Evolutionary conservation across 2,113 vertebrate genomes (phyloP).

Genomic region (Platysternon megacephalum): DNA sequence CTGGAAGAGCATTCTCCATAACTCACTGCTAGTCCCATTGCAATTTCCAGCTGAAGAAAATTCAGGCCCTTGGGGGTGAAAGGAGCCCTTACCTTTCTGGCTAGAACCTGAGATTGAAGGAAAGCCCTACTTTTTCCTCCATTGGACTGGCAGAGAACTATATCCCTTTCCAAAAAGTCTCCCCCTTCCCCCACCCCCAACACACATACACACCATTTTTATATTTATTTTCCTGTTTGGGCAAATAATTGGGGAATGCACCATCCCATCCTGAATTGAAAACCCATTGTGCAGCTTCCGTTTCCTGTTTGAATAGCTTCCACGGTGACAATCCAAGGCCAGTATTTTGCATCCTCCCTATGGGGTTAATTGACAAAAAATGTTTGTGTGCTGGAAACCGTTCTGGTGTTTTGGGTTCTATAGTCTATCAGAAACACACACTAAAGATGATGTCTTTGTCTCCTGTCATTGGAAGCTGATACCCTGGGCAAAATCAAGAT

Average conservation of each 20-base stretch:
- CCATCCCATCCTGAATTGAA: constrained; percentile 42
- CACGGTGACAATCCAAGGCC: constrained; percentile 27
- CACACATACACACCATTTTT: background rate
- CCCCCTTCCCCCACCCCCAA: background rate
- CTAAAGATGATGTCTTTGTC: background rate
- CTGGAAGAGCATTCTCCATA: constrained; percentile 12
- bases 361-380: background rate
- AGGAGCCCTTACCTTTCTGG: constrained; percentile 58
- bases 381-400: background rate
- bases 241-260: constrained; percentile 1
- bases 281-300: constrained; percentile 31
- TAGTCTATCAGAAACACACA: background rate
- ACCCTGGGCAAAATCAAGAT: background rate
- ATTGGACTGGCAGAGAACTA: constrained; percentile 19
- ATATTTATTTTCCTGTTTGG: background rate
- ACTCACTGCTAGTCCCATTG: constrained; percentile 17
- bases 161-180: constrained; percentile 54
- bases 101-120: constrained; percentile 13
- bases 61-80: constrained; percentile 57
- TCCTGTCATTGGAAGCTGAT: background rate
- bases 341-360: background rate
- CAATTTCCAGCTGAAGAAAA: constrained; percentile 26
- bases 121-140: background rate
- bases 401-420: background rate
- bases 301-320: constrained; percentile 65